phyloP scores from a whole-genome alignment of 2,113 vertebrate genomes.

The Mugil cephalus region DNA sequence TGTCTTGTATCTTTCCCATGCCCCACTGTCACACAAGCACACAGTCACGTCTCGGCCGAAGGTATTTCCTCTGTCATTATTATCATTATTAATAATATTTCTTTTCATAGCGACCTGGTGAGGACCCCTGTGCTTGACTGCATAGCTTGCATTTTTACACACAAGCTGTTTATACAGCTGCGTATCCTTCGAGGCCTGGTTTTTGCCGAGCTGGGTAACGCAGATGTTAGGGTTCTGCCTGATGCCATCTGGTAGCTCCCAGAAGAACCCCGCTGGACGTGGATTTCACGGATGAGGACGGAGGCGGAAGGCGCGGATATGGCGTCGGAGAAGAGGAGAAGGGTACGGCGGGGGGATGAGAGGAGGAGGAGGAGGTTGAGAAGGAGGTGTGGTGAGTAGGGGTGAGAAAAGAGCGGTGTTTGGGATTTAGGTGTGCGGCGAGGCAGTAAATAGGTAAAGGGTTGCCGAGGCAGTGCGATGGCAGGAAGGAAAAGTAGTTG shows the following conservation, averaged over 20 bases:
- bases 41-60: constrained; percentile 52
- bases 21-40: constrained; percentile 61
- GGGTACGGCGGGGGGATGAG: constrained; percentile 23
- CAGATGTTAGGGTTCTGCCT: constrained; percentile 67
- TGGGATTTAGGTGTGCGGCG: constrained; percentile 35
- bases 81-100: constrained; percentile 77
- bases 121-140: constrained; percentile 62
- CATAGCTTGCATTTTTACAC: constrained; percentile 78
- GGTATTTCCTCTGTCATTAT: constrained; percentile 72
- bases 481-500: constrained; percentile 31
- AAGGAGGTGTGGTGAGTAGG: constrained; percentile 10
- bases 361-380: background rate
- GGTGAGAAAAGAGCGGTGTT: constrained; percentile 7
- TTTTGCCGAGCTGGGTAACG: constrained; percentile 54
- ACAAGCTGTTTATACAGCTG: constrained; percentile 81
- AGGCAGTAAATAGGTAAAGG: constrained; percentile 35
- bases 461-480: constrained; percentile 14
- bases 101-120: constrained; percentile 62
- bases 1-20: constrained; percentile 73
- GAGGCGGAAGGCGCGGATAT: constrained; percentile 41
- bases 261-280: constrained; percentile 44
- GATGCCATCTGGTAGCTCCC: constrained; percentile 75
- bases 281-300: constrained; percentile 45
- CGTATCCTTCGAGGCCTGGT: constrained; percentile 50
- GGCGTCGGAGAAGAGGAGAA: constrained; percentile 15